Evolutionary conservation across 2,113 vertebrate species (phyloP), one percentile per base, ranked within the genome.

Genomic region (Tetraodon nigroviridis): DNA sequence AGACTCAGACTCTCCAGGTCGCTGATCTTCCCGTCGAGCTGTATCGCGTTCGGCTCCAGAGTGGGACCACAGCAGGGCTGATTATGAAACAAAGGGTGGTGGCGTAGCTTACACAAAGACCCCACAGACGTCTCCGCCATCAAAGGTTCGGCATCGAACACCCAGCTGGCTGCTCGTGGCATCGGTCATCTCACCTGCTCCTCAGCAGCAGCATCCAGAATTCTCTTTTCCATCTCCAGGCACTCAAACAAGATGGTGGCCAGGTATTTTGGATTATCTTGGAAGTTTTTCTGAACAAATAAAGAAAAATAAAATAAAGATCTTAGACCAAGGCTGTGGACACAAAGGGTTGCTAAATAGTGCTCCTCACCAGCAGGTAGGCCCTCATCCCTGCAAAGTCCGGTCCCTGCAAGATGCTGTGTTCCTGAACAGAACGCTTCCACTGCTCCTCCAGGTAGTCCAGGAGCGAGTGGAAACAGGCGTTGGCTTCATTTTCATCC

Each of bases 321-420:
- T 32, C 0, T 0, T 20, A 51, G 5, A 48, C 6, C 29, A 10
- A 32, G 24, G 10, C n/a, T 19, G 3, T 45, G 2, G 17, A 48
- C 8, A 45, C 7, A 1, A 16, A 27, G 37, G 16, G 20, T 0
- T 15, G 5, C 12, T 0, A 20, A 32, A 21, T 21, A 1, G 7
- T 42, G 0, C n/a, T 24, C 18, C 53, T 4, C 12, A 98, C 96
- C 92, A 93, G 87, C 54, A 98, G 76, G 48, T 92, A 91, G 5
- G 92, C 89, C 52, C 90, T 92, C 84, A 96, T 95, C 74, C 90
- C 91, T 60, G 87, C 77, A 69, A 93, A 93, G 78, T 98, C 93
- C 53, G 98, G 95, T 51, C 93, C 93, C 62, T 92, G 80, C 63
- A 98, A 82, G 42, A 98, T 91, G 55, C 88, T 94, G 81, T 92